phyloP scores from a whole-genome alignment of 1,140 invertebrate genomes.

The Habropoda laboriosa region DNA sequence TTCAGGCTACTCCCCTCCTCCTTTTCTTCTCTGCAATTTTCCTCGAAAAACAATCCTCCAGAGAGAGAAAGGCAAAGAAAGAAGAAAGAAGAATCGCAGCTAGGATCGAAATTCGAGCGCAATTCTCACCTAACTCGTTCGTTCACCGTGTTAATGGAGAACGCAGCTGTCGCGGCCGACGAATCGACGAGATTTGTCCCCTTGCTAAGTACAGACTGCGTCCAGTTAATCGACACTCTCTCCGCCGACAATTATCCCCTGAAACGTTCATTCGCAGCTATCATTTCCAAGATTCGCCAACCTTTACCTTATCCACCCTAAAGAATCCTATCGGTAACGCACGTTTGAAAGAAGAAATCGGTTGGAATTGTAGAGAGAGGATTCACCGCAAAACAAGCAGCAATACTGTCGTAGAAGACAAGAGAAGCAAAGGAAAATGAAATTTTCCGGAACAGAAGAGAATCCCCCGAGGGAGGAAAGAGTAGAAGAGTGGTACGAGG shows the following conservation, averaged over 20 bases:
- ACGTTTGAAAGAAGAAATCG: too few relatives aligned
- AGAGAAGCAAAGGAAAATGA: slow-evolving; percentile 14
- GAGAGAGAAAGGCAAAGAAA: neutral
- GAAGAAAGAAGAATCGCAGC: neutral
- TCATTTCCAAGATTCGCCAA: too few relatives aligned
- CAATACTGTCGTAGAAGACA: neutral
- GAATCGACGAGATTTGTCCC: slow-evolving; percentile 30
- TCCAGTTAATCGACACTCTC: neutral
- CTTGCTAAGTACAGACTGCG: neutral
- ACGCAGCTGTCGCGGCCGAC: slow-evolving; percentile 22
- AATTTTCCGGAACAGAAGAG: slow-evolving; percentile 41
- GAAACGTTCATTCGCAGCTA: neutral
- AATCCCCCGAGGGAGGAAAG: neutral
- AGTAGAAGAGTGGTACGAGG: too few relatives aligned
- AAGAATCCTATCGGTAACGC: too few relatives aligned
- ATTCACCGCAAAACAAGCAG: neutral
- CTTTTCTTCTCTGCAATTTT: neutral
- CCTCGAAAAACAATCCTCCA: too few relatives aligned
- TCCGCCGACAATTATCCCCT: neutral
- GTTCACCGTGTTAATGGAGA: slow-evolving; percentile 4
- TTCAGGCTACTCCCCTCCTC: neutral
- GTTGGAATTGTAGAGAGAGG: too few relatives aligned
- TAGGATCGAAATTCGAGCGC: neutral
- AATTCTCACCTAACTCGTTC: neutral
- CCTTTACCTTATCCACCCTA: too few relatives aligned